Evolutionary conservation across 2,888 invertebrate genomes (phyloP).

Genomic region (Amphimallon solstitiale): DNA sequence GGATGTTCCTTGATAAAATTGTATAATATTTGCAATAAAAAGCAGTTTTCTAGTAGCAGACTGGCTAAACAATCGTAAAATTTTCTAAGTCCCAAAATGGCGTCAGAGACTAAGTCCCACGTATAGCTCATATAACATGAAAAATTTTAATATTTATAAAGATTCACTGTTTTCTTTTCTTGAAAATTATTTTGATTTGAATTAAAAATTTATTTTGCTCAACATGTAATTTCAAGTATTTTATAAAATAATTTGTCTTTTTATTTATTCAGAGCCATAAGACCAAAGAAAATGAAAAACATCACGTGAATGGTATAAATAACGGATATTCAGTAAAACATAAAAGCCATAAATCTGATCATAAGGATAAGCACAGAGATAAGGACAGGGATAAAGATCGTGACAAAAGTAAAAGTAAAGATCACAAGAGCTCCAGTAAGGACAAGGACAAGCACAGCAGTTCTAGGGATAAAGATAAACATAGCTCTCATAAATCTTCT

Average conservation of each 20-base stretch:
- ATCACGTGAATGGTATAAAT: constrained; percentile 81
- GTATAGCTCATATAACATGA: constrained; percentile 47
- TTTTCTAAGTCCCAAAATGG: constrained; percentile 89
- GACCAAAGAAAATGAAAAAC: constrained; percentile 53
- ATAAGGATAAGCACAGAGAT: constrained; percentile 75
- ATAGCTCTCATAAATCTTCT: constrained; percentile 63
- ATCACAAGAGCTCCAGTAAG: constrained; percentile 73
- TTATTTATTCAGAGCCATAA: constrained; percentile 43
- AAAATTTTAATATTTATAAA: background rate
- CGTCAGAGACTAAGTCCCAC: constrained; percentile 80
- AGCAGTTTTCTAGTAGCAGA: constrained; percentile 66
- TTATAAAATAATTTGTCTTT: constrained; percentile 41
- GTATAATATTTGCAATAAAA: constrained; percentile 40
- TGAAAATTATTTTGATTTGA: constrained; percentile 30
- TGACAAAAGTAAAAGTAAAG: constrained; percentile 67
- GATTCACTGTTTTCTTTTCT: constrained; percentile 21
- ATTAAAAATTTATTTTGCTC: constrained; percentile 31
- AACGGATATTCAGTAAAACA: constrained; percentile 75
- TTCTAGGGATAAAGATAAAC: constrained; percentile 56
- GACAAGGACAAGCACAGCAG: constrained; percentile 57
- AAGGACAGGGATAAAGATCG: constrained; percentile 72
- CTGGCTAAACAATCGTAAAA: constrained; percentile 61
- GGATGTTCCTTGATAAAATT: constrained; percentile 46
- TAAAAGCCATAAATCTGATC: constrained; percentile 69
- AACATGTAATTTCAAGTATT: background rate